These are phyloP conservation scores for Buphagus erythrorhynchus DNA, from an alignment of 2,797 vertebrate genomes.

Conservation along the genomic window DNA sequence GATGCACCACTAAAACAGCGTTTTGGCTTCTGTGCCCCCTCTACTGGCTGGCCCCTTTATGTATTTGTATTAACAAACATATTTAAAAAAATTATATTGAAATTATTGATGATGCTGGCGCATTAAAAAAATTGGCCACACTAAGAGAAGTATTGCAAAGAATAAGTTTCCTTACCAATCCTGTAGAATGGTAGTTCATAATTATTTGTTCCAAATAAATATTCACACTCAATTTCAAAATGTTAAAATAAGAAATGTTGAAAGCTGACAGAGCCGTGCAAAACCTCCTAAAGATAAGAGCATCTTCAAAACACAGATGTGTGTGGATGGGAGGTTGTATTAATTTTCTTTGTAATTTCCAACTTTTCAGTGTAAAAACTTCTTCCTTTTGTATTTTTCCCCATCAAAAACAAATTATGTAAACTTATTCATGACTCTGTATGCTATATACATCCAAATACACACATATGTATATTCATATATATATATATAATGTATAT, in stretches of 20 bases:
- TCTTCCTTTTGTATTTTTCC: background rate
- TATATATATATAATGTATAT: background rate
- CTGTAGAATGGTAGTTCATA: background rate
- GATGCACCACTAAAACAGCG: background rate
- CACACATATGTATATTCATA: background rate
- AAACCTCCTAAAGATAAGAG: background rate
- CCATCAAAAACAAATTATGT: background rate
- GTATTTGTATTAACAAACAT: background rate
- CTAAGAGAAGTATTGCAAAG: background rate
- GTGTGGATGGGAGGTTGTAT: background rate
- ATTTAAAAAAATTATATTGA: background rate
- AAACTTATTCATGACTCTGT: background rate
- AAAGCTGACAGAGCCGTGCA: background rate
- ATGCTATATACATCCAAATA: background rate
- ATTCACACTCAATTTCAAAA: background rate
- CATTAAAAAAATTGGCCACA: background rate
- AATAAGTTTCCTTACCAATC: background rate
- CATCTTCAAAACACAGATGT: background rate
- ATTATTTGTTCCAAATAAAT: background rate
- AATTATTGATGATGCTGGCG: background rate
- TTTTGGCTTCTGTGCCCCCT: conserved; percentile 40
- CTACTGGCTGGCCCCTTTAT: conserved; percentile 22
- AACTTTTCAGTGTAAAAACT: background rate
- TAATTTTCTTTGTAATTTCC: background rate
- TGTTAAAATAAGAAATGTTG: background rate